Base-by-base conservation (phyloP, 2,888 invertebrate species). In the Acanthosoma haemorrhoidale region DNA sequence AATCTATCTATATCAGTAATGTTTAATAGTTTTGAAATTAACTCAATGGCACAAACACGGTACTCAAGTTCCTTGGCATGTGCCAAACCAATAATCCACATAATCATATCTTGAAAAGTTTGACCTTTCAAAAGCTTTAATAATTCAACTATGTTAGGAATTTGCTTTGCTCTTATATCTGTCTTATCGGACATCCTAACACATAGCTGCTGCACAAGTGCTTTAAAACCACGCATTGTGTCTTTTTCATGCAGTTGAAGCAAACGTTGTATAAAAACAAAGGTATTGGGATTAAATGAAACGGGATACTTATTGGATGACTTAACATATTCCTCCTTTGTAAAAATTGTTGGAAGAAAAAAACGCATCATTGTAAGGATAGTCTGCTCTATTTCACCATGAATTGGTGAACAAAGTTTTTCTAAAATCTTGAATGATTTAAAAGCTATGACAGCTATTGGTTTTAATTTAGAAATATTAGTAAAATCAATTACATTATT, bases 31-130 rank as follows among this genome's bases (percentile, higher is more conserved):
- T 79, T 79, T 0, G 80, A 78, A 9, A 83, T 79, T 11, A 85
- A 77, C 75, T 85, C 85, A 64, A 84, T 78, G 2, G 81, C 81
- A 76, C 84, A 82, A 63, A 82, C 78, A 71, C 85, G 78, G 71
- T 80, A 79, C 1, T 77, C 76, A 43, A 82, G 81, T 77, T 81
- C 82, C 29, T 78, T 79, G 71, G 81, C 79, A 74, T 80, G 79
- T 0, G 68, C 68, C 3, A 76, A 36, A 41, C 72, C 71, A 59
- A 73, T 66, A 8, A 75, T 43, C 82, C 82, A 82, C 63, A 80
- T 77, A 29, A 81, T 75, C 71, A 80, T 75, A n/a, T 76, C 75
- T 18, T 78, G 76, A 73, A 79, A 81, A 5, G 77, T 75, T 13
- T 73, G 72, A 21, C 75, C 75, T 1, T 81, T 78, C 34, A 82